Evolutionary conservation across 2,797 vertebrate species (phyloP).

Genomic region (Discoglossus pictus): DNA sequence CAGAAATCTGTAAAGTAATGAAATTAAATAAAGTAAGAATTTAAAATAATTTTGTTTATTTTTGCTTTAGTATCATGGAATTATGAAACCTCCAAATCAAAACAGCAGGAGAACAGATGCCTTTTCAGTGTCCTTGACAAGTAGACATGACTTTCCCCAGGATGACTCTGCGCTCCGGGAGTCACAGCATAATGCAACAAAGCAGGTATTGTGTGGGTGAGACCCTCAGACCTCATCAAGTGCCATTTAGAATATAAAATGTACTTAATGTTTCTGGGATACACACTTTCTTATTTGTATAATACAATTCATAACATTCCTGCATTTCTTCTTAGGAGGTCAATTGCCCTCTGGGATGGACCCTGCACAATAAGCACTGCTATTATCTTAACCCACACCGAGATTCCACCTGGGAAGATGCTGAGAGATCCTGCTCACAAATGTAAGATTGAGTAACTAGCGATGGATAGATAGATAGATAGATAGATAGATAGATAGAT

Average conservation of each 20-base stretch:
- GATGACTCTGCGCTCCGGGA: constrained; percentile 51
- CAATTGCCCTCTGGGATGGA: constrained; percentile 64
- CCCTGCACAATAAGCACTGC: constrained; percentile 63
- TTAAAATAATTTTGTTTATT: too few species aligned
- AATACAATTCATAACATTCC: neutral
- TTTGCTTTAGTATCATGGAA: constrained; percentile 64
- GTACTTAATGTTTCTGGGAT: too few species aligned
- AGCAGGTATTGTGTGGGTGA: constrained; percentile 58
- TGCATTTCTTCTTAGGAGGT: constrained; percentile 39
- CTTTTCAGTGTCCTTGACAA: constrained; percentile 34
- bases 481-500: too few species aligned
- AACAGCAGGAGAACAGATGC: constrained; percentile 41
- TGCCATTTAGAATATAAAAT: too few species aligned
- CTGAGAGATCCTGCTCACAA: constrained; percentile 65
- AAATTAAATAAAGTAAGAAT: too few species aligned
- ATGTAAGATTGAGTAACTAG: too few species aligned
- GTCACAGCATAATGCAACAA: constrained; percentile 39
- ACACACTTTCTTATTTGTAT: neutral
- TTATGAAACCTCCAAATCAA: constrained; percentile 56
- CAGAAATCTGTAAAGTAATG: too few species aligned
- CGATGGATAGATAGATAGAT: too few species aligned
- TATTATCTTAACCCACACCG: constrained; percentile 60
- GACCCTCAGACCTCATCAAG: too few species aligned
- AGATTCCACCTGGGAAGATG: constrained; percentile 65
- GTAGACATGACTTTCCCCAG: constrained; percentile 54